A percentile compares a stretch with the other conserved stretches of the same genome.
Conservation (phyloP, 2,888 invertebrate species). For the Agonopterix arenella region DNA sequence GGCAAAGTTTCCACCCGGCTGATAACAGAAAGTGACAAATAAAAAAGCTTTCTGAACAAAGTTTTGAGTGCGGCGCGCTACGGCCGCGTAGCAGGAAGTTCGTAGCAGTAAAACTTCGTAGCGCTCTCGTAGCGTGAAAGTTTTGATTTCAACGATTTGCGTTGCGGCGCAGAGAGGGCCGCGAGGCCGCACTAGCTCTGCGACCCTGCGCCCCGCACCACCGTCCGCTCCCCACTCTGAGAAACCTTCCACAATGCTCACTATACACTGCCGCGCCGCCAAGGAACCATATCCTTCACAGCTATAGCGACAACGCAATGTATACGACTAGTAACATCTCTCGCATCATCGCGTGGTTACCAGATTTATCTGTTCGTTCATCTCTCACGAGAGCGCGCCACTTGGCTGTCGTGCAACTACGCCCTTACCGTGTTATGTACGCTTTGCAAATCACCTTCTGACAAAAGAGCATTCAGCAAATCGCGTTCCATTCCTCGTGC, state of each 20-base stretch:
- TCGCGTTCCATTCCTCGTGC: slow-evolving; percentile 53
- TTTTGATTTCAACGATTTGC: slow-evolving; percentile 77
- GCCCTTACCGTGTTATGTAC: slow-evolving; percentile 60
- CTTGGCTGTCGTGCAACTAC: slow-evolving; percentile 62
- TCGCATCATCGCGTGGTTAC: slow-evolving; percentile 23
- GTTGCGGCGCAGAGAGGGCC: slow-evolving; percentile 70
- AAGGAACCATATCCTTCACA: neutral
- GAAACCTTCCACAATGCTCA: slow-evolving; percentile 3
- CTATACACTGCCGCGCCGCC: slow-evolving; percentile 26
- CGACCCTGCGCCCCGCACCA: slow-evolving; percentile 51
- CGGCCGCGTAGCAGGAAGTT: slow-evolving; percentile 74
- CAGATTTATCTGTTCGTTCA: slow-evolving; percentile 67
- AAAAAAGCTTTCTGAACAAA: slow-evolving; percentile 73
- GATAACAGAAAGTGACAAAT: slow-evolving; percentile 73
- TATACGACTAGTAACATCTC: slow-evolving; percentile 14
- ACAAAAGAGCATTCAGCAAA: slow-evolving; percentile 36
- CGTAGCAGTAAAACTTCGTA: slow-evolving; percentile 77
- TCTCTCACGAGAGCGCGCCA: slow-evolving; percentile 75
- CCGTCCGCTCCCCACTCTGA: neutral
- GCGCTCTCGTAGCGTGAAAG: slow-evolving; percentile 76
- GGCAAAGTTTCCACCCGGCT: slow-evolving; percentile 51
- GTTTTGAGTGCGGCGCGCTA: slow-evolving; percentile 72
- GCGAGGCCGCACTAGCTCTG: slow-evolving; percentile 64
- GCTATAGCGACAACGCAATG: slow-evolving; percentile 29
- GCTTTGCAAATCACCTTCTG: slow-evolving; percentile 50